phyloP scores from a whole-genome alignment of 2,113 vertebrate species.

The Vicugna pacos region DNA sequence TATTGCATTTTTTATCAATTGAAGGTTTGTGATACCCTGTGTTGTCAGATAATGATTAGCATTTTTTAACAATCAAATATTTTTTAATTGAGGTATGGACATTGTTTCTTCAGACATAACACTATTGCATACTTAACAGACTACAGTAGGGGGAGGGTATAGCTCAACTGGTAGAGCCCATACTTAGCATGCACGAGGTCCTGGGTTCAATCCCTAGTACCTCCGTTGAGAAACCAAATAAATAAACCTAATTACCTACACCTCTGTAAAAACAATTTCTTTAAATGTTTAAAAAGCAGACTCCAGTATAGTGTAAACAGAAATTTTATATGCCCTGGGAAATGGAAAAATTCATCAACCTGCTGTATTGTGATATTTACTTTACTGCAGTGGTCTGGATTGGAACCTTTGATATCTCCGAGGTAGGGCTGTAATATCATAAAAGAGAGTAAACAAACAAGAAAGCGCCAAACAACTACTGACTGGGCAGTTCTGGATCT shows the following conservation, averaged over 20 bases:
- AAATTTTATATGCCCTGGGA: background rate
- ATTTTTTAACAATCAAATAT: background rate
- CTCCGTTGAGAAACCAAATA: too few species aligned
- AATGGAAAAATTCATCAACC: background rate
- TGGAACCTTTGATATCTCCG: background rate
- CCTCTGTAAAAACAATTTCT: too few species aligned
- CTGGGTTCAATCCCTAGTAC: too few species aligned
- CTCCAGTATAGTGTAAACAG: background rate
- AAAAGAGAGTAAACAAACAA: background rate
- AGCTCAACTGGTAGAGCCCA: too few species aligned
- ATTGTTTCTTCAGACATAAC: background rate
- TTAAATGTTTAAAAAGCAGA: background rate
- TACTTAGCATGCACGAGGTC: too few species aligned
- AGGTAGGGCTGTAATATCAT: background rate
- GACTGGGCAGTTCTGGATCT: background rate
- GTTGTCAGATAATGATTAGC: background rate
- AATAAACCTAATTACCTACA: too few species aligned
- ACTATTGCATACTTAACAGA: background rate
- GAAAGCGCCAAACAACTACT: background rate
- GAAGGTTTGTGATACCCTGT: too few species aligned
- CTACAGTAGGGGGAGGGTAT: background rate
- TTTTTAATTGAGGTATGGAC: background rate
- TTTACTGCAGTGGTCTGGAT: background rate
- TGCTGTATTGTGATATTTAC: background rate
- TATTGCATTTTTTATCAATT: background rate